These are phyloP conservation scores for Neotoma lepida DNA, from an alignment of 2,113 vertebrate genomes.

Conservation along the genomic window DNA sequence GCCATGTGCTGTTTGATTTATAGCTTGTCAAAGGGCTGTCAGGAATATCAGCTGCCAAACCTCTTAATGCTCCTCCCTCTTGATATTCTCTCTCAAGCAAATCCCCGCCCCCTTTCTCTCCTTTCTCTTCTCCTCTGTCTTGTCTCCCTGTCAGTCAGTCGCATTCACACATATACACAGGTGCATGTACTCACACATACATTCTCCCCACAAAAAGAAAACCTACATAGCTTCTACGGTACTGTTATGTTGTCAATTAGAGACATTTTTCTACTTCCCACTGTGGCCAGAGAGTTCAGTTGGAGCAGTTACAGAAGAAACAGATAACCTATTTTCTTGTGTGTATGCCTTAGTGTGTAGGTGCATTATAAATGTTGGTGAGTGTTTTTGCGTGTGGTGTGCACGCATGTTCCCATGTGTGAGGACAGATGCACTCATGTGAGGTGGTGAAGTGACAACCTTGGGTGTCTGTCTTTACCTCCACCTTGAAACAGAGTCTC, in stretches of 20 bases:
- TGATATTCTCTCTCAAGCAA: neutral
- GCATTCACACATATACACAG: neutral
- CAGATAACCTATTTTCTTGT: neutral
- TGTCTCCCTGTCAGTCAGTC: neutral
- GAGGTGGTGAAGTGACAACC: neutral
- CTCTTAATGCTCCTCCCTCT: neutral
- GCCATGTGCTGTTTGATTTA: constrained; percentile 81
- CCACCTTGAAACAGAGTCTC: neutral
- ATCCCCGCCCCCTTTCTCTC: neutral
- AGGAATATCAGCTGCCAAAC: constrained; percentile 51
- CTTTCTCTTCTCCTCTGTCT: neutral
- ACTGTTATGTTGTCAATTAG: constrained; percentile 62
- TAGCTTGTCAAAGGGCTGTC: constrained; percentile 76
- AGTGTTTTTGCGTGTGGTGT: neutral
- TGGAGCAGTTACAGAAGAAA: neutral
- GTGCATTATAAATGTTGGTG: neutral
- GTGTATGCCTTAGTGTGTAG: neutral
- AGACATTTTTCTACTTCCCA: constrained; percentile 65
- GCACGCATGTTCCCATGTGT: neutral
- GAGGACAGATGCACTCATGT: neutral
- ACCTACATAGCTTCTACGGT: constrained; percentile 33
- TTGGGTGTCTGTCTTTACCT: neutral
- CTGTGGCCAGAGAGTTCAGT: neutral
- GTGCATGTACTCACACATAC: too few species aligned
- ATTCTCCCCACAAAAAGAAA: constrained; percentile 34